Conservation (phyloP, 2,888 invertebrate genomes). For the Helicoverpa assulta region DNA sequence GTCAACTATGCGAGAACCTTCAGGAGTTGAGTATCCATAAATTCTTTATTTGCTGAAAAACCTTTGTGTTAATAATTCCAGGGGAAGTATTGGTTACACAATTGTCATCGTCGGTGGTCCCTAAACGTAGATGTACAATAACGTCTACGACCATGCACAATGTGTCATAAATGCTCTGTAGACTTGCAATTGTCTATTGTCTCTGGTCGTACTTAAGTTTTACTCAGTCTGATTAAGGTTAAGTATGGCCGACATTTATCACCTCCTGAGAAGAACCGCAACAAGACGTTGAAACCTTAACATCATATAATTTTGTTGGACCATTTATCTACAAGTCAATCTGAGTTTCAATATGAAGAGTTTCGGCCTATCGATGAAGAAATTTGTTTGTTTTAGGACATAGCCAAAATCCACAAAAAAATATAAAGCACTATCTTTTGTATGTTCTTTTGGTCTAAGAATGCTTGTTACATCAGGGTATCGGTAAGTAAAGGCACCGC, state of each 20-base stretch:
- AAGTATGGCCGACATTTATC: slow-evolving; percentile 39
- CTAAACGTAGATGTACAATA: slow-evolving; percentile 22
- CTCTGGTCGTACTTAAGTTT: slow-evolving; percentile 45
- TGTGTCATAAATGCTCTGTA: slow-evolving; percentile 53
- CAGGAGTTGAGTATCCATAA: too few species aligned
- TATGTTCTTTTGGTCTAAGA: too few species aligned
- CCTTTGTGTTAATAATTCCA: not conserved
- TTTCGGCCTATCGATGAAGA: too few species aligned
- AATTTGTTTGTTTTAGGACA: too few species aligned
- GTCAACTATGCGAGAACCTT: too few species aligned
- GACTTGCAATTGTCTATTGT: slow-evolving; percentile 57
- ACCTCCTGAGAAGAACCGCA: slow-evolving; percentile 17
- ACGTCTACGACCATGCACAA: slow-evolving; percentile 35
- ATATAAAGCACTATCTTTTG: too few species aligned
- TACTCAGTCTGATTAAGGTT: slow-evolving; percentile 53
- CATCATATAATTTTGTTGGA: slow-evolving; percentile 13
- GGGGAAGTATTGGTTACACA: slow-evolving; percentile 2
- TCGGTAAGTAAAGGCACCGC: not conserved
- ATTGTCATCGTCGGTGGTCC: slow-evolving; percentile 46
- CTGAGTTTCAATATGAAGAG: too few species aligned
- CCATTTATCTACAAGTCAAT: not conserved
- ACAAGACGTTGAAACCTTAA: slow-evolving; percentile 15
- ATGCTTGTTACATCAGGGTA: not conserved
- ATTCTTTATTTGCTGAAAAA: too few species aligned
- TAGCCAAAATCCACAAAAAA: too few species aligned